A percentile compares a stretch with the other conserved stretches of the same genome.
phyloP scores from a whole-genome alignment of 2,113 vertebrate genomes.

The Festucalex cinctus region DNA sequence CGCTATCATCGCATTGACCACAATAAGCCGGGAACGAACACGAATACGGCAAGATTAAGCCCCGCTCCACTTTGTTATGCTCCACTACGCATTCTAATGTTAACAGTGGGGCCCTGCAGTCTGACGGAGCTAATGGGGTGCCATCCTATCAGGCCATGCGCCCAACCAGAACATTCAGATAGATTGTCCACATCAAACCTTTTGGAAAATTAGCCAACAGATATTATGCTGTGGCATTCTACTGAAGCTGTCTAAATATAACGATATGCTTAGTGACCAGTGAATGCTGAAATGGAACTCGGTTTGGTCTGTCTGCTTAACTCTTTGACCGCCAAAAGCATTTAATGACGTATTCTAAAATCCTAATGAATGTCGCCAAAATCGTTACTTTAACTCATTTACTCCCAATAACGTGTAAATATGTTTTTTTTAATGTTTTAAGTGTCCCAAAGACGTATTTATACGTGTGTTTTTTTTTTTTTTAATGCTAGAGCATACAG shows the following conservation, averaged over 20 bases:
- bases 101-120: conserved; percentile 67
- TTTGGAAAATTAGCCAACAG: conserved; percentile 65
- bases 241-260: conserved; percentile 67
- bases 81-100: conserved; percentile 62
- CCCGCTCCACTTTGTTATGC: conserved; percentile 54
- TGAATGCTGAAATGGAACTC: conserved; percentile 35
- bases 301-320: conserved; percentile 32
- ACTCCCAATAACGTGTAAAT: no score
- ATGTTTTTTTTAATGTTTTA: no score
- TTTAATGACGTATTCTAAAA: no score
- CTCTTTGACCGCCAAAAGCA: no score
- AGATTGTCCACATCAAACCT: conserved; percentile 68
- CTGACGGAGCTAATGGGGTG: conserved; percentile 64
- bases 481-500: no score
- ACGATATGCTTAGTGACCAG: conserved; percentile 60
- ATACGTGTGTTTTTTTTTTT: no score
- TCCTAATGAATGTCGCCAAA: no score
- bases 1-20: conserved; percentile 53
- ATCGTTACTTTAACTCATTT: no score
- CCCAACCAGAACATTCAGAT: conserved; percentile 67
- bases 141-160: conserved; percentile 69
- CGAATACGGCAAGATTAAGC: conserved; percentile 52
- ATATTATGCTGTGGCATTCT: conserved; percentile 66
- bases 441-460: no score
- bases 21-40: conserved; percentile 33